phyloP scores from a whole-genome alignment of 2,113 vertebrate species.

The Toxotes chatareus region DNA sequence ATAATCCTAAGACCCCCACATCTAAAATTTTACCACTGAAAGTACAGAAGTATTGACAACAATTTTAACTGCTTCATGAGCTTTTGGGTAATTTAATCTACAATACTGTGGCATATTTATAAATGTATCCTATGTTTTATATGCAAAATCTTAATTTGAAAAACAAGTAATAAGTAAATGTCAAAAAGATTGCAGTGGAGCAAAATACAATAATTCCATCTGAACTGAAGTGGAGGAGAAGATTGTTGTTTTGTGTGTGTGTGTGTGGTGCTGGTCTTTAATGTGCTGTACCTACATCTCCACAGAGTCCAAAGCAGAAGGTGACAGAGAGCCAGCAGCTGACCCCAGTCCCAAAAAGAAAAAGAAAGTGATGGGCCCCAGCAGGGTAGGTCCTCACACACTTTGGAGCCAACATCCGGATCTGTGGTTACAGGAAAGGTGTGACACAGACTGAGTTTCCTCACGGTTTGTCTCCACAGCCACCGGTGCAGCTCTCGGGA shows the following conservation, averaged over 20 bases:
- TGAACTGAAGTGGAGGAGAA: not conserved
- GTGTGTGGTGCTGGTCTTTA: not conserved
- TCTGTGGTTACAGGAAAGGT: not conserved
- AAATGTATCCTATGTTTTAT: not conserved
- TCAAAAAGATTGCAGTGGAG: not conserved
- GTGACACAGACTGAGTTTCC: not conserved
- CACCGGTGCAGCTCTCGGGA: conserved; percentile 81
- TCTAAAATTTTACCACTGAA: not conserved
- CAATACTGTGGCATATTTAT: too few relatives aligned
- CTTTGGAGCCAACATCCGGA: not conserved
- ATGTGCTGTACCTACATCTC: not conserved
- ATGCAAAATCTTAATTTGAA: not conserved
- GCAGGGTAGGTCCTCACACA: conserved; percentile 82
- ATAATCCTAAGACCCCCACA: not conserved
- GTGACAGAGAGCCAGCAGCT: conserved; percentile 25
- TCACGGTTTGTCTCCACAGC: conserved; percentile 73
- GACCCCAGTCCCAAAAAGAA: conserved; percentile 77
- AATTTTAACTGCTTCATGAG: not conserved
- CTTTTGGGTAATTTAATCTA: too few relatives aligned
- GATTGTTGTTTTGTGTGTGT: too few relatives aligned
- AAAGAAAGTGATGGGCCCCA: conserved; percentile 83
- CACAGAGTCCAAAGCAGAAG: conserved; percentile 60
- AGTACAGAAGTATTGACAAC: too few relatives aligned
- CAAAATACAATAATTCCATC: not conserved
- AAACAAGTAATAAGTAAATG: too few relatives aligned